Evolutionary conservation across 2,888 invertebrate species (phyloP).

Genomic region (Apodemia duryi): DNA sequence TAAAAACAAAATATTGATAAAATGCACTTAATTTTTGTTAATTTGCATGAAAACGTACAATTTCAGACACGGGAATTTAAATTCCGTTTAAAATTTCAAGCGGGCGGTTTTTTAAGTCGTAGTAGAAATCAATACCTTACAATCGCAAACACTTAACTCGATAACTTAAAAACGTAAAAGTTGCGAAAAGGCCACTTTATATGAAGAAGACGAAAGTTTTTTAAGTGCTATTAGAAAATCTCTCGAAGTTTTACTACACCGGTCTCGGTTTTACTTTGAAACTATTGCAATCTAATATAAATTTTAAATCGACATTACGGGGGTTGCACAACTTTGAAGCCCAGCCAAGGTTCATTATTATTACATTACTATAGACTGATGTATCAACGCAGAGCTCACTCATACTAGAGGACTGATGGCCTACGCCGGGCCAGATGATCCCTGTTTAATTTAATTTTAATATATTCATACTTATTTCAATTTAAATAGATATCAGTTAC

Average conservation of each 20-base stretch:
- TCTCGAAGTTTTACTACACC: slow-evolving; percentile 1
- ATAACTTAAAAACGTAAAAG: neutral
- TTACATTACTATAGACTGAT: too few species aligned
- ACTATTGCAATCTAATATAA: slow-evolving; percentile 3
- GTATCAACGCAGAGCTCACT: too few species aligned
- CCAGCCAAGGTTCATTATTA: neutral
- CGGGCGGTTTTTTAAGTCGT: neutral
- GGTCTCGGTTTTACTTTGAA: neutral
- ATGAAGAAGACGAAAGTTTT: neutral
- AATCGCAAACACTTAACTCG: neutral
- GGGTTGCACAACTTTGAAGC: neutral
- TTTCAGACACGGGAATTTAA: too few species aligned
- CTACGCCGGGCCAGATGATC: too few species aligned
- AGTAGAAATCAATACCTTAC: neutral
- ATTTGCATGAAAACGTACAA: too few species aligned
- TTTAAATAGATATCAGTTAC: too few species aligned
- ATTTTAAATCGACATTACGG: neutral
- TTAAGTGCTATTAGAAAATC: slow-evolving; percentile 1
- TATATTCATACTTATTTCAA: too few species aligned
- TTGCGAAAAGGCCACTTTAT: slow-evolving; percentile 3
- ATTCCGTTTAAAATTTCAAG: neutral
- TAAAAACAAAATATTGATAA: too few species aligned
- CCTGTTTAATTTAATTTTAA: too few species aligned
- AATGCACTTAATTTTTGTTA: too few species aligned
- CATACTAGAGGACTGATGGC: too few species aligned